Evolutionary conservation across 2,888 invertebrate genomes (phyloP).

Genomic region (Pyrrhia umbra): DNA sequence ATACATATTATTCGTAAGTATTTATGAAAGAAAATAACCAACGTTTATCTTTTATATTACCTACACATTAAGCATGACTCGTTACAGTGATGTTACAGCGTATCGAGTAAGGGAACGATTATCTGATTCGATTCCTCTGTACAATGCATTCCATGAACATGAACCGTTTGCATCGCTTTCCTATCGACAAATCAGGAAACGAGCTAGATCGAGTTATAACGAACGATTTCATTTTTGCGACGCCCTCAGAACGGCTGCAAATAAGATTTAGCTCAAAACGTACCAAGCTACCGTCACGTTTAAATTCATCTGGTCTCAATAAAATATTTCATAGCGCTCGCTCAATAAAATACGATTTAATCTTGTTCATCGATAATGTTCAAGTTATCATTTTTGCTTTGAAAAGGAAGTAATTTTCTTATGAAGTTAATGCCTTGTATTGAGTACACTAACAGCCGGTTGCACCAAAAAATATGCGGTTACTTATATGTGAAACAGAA

Average conservation of each 20-base stretch:
- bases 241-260: background rate
- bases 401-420: background rate
- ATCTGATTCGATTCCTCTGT: no score
- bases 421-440: background rate
- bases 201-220: background rate
- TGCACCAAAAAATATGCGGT: no score
- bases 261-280: conserved; percentile 10
- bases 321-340: conserved; percentile 1
- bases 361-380: conserved; percentile 2
- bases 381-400: background rate
- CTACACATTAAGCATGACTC: no score
- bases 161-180: background rate
- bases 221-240: background rate
- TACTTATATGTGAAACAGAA: no score
- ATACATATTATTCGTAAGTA: no score
- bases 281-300: conserved; percentile 5
- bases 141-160: background rate
- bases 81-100: no score
- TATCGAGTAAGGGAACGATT: no score
- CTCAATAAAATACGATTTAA: conserved; percentile 12
- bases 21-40: no score
- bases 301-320: conserved; percentile 18
- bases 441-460: no score
- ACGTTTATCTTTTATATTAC: no score
- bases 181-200: background rate